phyloP scores from a whole-genome alignment of 1,140 invertebrate species.

The Orius insidiosus region DNA sequence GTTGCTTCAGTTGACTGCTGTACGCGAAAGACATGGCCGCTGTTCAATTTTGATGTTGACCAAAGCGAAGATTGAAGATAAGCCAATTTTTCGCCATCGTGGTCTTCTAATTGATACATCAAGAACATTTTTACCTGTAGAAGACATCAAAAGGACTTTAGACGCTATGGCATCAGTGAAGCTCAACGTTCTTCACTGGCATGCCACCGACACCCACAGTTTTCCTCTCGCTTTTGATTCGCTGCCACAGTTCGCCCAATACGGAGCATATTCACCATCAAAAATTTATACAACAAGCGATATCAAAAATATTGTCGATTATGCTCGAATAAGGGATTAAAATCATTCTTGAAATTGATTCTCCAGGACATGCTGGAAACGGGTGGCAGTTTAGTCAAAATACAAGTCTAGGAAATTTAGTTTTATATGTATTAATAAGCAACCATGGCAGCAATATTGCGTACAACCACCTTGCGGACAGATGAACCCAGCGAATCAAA shows the following conservation, averaged over 20 bases:
- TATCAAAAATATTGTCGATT: constrained; percentile 43
- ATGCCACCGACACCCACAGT: constrained; percentile 66
- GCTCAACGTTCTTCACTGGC: constrained; percentile 75
- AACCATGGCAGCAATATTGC: constrained; percentile 55
- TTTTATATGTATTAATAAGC: constrained; percentile 56
- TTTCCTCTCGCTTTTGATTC: constrained; percentile 53
- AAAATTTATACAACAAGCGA: constrained; percentile 50
- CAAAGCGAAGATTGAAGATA: constrained; percentile 24
- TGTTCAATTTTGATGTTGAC: constrained; percentile 25
- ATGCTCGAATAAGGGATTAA: constrained; percentile 56
- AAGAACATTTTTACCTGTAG: constrained; percentile 48
- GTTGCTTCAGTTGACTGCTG: constrained; percentile 41
- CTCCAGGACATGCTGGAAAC: constrained; percentile 66
- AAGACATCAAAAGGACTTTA: constrained; percentile 48
- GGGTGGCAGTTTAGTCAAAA: constrained; percentile 61
- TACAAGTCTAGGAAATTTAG: constrained; percentile 37
- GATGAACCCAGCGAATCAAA: constrained; percentile 60
- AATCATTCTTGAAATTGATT: constrained; percentile 65
- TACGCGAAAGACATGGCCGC: constrained; percentile 18
- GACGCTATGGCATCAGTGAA: constrained; percentile 62
- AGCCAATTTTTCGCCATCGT: constrained; percentile 32
- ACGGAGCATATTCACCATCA: constrained; percentile 51
- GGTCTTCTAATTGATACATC: constrained; percentile 61
- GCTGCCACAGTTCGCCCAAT: constrained; percentile 50
- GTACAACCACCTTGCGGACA: constrained; percentile 74